phyloP scores from a whole-genome alignment of 2,113 vertebrate genomes.

The Gorsachius goisagi region DNA sequence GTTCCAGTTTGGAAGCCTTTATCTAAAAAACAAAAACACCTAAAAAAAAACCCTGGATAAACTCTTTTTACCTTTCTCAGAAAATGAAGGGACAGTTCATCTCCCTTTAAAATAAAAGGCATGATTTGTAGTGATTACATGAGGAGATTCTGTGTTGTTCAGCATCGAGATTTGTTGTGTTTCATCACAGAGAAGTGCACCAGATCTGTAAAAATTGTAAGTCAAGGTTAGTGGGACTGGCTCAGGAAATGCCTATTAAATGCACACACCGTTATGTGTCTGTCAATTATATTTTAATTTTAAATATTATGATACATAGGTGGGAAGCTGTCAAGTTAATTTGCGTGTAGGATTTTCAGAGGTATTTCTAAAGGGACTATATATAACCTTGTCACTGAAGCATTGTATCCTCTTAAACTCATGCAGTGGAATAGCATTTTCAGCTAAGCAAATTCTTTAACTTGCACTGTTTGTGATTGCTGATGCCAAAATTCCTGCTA shows the following conservation, averaged over 20 bases:
- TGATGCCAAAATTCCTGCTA: background rate
- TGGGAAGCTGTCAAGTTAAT: background rate
- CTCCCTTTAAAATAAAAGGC: background rate
- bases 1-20: background rate
- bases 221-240: background rate
- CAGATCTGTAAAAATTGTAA: background rate
- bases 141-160: background rate
- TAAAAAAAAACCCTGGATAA: background rate
- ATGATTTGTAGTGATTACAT: background rate
- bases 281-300: background rate
- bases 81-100: background rate
- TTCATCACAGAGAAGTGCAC: background rate
- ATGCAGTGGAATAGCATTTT: background rate
- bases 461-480: background rate
- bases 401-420: background rate
- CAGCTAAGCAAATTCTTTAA: background rate
- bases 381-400: background rate
- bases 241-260: background rate
- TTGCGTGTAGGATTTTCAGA: background rate
- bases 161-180: background rate
- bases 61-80: background rate
- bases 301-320: background rate
- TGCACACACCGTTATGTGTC: background rate
- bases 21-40: background rate
- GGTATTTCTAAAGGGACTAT: background rate